Conservation (phyloP, 1,140 invertebrate genomes). For the Bombus turneri region DNA sequence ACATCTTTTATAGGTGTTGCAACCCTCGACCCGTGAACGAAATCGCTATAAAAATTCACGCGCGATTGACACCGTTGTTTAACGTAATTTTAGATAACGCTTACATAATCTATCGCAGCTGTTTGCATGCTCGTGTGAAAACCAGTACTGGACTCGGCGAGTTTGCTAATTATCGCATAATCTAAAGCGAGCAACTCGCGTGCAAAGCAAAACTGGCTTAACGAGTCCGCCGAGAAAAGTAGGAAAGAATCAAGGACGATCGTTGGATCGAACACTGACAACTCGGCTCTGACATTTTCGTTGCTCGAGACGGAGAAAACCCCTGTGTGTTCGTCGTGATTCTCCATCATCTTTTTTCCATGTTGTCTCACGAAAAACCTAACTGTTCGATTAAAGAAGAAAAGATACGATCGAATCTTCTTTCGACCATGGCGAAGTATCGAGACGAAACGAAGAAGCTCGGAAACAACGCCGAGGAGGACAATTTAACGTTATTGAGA, state of each 20-base stretch:
- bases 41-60: not conserved
- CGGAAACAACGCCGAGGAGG: not conserved
- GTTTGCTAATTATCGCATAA: slow-evolving; percentile 47
- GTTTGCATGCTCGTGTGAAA: slow-evolving; percentile 18
- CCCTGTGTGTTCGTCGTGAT: too few relatives aligned
- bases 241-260: slow-evolving; percentile 50
- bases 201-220: slow-evolving; percentile 29
- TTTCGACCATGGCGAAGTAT: not conserved
- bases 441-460: not conserved
- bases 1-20: too few relatives aligned
- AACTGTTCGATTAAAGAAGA: not conserved
- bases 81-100: slow-evolving; percentile 26
- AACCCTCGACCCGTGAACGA: too few relatives aligned
- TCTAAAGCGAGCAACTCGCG: slow-evolving; percentile 34
- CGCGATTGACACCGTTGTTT: not conserved
- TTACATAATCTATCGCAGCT: not conserved
- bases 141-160: not conserved
- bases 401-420: too few relatives aligned
- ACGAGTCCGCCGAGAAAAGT: slow-evolving; percentile 6
- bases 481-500: slow-evolving; percentile 17
- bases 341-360: too few relatives aligned
- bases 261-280: slow-evolving; percentile 23
- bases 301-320: not conserved
- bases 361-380: not conserved
- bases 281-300: not conserved